Percentiles rank a stretch among this genome's conserved stretches.
phyloP scores from a whole-genome alignment of 2,797 vertebrate genomes.

The Pseudochaenichthys georgianus region DNA sequence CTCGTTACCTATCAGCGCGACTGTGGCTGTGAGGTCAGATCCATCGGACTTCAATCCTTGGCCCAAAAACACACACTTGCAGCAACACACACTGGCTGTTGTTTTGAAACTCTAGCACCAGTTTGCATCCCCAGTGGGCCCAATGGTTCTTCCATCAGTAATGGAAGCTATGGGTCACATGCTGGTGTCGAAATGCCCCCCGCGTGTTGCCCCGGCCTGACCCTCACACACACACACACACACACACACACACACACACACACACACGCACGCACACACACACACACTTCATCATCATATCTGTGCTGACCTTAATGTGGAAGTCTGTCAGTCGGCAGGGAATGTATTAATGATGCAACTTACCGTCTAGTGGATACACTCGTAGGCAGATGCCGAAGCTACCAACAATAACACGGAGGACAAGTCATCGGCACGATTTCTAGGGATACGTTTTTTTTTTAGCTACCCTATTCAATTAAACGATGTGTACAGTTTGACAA shows the following conservation, averaged over 20 bases:
- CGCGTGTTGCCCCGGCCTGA: conserved; percentile 13
- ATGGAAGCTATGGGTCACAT: conserved; percentile 62
- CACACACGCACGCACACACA: background rate
- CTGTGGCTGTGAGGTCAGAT: background rate
- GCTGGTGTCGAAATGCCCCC: conserved; percentile 68
- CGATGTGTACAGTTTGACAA: too few relatives aligned
- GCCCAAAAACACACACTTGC: background rate
- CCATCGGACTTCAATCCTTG: conserved; percentile 10
- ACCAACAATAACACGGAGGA: background rate
- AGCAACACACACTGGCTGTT: conserved; percentile 38
- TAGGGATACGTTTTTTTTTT: too few relatives aligned
- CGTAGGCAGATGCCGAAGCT: background rate
- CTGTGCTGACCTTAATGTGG: conserved; percentile 1
- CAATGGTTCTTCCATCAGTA: conserved; percentile 55
- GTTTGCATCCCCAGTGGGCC: conserved; percentile 41
- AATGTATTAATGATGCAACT: conserved; percentile 11
- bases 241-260: conserved; percentile 29
- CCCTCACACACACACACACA: background rate
- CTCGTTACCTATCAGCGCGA: background rate
- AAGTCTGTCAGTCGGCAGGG: conserved; percentile 43
- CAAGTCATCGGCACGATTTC: too few relatives aligned
- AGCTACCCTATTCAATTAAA: too few relatives aligned
- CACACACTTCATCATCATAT: conserved; percentile 25
- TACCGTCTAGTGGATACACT: background rate
- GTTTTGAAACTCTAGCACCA: conserved; percentile 73